Conservation (phyloP, 2,113 vertebrate species). For the Datnioides undecimradiatus region DNA sequence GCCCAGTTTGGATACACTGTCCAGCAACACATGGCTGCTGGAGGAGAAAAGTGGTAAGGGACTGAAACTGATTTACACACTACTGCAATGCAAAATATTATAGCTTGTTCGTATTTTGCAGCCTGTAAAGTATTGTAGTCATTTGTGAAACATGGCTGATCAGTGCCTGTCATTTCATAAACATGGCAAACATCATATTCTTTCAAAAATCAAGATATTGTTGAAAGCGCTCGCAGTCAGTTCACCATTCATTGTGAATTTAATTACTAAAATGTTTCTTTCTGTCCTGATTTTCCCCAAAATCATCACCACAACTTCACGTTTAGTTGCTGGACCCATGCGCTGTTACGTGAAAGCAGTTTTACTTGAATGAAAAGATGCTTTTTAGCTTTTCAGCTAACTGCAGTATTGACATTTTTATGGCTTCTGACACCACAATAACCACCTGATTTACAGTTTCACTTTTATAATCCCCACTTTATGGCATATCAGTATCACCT, state of each 20-base stretch:
- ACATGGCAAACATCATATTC: background rate
- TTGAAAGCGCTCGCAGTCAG: background rate
- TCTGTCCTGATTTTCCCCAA: background rate
- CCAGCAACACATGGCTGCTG: conserved; percentile 92
- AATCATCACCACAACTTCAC: background rate
- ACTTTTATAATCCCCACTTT: background rate
- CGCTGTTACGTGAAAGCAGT: background rate
- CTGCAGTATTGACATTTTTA: background rate
- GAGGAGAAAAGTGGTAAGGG: conserved; percentile 94
- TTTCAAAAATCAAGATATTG: background rate
- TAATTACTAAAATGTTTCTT: background rate
- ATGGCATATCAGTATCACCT: background rate
- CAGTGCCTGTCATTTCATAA: background rate
- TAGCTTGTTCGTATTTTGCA: background rate
- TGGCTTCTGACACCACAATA: background rate
- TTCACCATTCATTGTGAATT: background rate
- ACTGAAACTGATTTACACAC: background rate
- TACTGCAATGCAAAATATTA: background rate
- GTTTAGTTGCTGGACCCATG: background rate
- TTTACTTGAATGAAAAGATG: background rate
- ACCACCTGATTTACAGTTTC: background rate
- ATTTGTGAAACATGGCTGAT: background rate
- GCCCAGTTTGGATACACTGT: conserved; percentile 97
- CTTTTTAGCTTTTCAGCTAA: background rate
- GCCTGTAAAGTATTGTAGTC: background rate